These are phyloP conservation scores for Neomicropteryx cornuta DNA, from an alignment of 1,140 invertebrate species.

Conservation along the genomic window DNA sequence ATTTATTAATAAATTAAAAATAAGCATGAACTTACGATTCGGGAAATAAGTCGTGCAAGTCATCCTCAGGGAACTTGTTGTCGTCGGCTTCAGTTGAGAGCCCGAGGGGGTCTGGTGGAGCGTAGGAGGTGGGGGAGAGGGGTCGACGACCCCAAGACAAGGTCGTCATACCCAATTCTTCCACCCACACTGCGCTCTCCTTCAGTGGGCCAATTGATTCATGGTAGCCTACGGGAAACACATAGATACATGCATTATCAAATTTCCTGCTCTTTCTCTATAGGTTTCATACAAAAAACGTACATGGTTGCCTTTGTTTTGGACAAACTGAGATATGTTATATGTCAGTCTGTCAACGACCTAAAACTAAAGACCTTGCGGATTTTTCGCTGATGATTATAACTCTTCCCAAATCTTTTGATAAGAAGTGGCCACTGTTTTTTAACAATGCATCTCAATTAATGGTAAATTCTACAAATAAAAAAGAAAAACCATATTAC, in stretches of 20 bases:
- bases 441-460: too few relatives aligned
- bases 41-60: conserved; percentile 84
- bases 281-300: too few relatives aligned
- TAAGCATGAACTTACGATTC: conserved; percentile 39
- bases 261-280: too few relatives aligned
- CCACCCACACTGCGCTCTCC: conserved; percentile 98
- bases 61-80: conserved; percentile 82
- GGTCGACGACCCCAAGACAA: conserved; percentile 71
- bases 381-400: too few relatives aligned
- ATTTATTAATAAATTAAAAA: background rate
- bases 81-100: conserved; percentile 90
- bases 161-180: conserved; percentile 72
- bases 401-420: too few relatives aligned
- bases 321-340: too few relatives aligned
- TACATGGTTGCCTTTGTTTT: too few relatives aligned
- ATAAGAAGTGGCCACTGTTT: too few relatives aligned
- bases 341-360: too few relatives aligned
- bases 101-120: conserved; percentile 88
- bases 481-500: too few relatives aligned
- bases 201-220: conserved; percentile 88
- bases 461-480: too few relatives aligned
- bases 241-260: background rate
- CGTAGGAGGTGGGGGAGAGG: conserved; percentile 70
- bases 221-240: conserved; percentile 49
- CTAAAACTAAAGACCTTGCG: too few relatives aligned